Evolutionary conservation across 2,113 vertebrate species (phyloP).

Genomic region (Paralichthys olivaceus): DNA sequence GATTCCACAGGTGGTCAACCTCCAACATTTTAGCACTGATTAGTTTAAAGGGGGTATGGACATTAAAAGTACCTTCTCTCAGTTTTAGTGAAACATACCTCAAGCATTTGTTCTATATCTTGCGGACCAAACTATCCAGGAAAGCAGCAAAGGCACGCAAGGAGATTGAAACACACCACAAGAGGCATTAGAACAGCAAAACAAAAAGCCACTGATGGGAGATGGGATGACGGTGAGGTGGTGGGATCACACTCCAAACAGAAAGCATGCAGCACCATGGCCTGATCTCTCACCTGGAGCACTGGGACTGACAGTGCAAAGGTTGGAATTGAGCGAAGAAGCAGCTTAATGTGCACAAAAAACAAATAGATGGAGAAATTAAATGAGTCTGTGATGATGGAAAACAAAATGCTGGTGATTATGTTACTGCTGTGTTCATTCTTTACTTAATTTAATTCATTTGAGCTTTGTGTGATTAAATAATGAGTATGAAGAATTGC

Average conservation of each 20-base stretch:
- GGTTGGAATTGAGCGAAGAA: constrained; percentile 86
- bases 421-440: constrained; percentile 40
- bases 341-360: constrained; percentile 83
- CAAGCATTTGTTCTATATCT: constrained; percentile 84
- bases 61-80: constrained; percentile 11
- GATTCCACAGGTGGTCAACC: neutral
- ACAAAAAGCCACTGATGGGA: constrained; percentile 13
- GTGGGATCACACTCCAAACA: constrained; percentile 51
- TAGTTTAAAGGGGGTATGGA: constrained; percentile 20
- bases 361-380: constrained; percentile 74
- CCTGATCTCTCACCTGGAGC: constrained; percentile 87
- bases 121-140: constrained; percentile 84
- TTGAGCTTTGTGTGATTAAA: constrained; percentile 9
- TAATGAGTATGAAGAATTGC: constrained; percentile 12
- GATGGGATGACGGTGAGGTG: constrained; percentile 22
- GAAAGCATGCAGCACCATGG: constrained; percentile 51
- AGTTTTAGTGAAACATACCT: constrained; percentile 80
- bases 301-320: constrained; percentile 90
- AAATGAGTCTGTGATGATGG: constrained; percentile 55
- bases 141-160: constrained; percentile 73
- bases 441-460: constrained; percentile 6
- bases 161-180: constrained; percentile 79
- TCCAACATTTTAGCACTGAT: constrained; percentile 7
- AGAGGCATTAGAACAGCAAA: constrained; percentile 63
- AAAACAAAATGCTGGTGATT: constrained; percentile 34